Percentiles rank a stretch among this genome's conserved stretches.
Evolutionary conservation across 2,113 vertebrate species (phyloP).

Genomic region (Oncorhynchus clarkii): DNA sequence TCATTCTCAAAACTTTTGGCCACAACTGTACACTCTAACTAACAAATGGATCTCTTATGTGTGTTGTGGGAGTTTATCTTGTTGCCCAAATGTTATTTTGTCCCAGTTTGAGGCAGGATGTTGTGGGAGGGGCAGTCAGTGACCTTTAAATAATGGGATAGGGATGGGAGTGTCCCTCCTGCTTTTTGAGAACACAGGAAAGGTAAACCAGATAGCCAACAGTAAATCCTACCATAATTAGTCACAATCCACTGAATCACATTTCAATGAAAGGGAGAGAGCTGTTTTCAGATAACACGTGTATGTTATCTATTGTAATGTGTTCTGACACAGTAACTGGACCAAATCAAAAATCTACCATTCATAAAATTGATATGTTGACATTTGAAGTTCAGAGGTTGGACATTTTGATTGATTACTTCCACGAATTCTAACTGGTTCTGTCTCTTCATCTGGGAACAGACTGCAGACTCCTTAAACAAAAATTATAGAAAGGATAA

Average conservation of each 20-base stretch:
- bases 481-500: neutral
- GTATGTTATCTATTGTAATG: too few relatives aligned
- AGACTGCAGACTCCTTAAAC: neutral
- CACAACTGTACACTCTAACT: neutral
- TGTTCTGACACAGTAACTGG: too few relatives aligned
- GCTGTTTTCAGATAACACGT: neutral
- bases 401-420: neutral
- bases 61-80: neutral
- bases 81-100: neutral
- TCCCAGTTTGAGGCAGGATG: neutral
- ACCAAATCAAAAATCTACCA: neutral
- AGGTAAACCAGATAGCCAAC: neutral
- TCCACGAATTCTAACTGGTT: neutral
- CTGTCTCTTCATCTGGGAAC: too few relatives aligned
- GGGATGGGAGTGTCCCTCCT: neutral
- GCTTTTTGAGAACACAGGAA: conserved; percentile 11
- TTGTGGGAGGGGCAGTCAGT: neutral
- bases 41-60: neutral
- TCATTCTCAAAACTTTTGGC: too few relatives aligned
- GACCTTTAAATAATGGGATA: conserved; percentile 1
- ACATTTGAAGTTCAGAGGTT: neutral
- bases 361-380: neutral
- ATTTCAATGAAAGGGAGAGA: neutral
- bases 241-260: neutral
- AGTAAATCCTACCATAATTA: conserved; percentile 7